Evolutionary conservation across 2,888 invertebrate genomes (phyloP).

Genomic region (Fabriciana adippe): DNA sequence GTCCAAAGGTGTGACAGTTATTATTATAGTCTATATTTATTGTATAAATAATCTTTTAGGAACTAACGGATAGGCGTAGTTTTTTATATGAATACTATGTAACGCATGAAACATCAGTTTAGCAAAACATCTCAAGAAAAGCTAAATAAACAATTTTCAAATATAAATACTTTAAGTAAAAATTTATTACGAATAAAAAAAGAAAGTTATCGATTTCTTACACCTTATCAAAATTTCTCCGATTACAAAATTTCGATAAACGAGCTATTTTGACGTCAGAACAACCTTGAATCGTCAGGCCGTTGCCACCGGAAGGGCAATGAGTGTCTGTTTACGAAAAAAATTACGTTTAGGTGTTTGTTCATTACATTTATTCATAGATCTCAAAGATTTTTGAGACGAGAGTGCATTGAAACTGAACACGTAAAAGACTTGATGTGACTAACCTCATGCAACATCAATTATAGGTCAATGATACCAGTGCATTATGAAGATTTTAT

Average conservation of each 20-base stretch:
- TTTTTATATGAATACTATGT: no score
- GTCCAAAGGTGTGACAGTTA: no score
- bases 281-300: constrained; percentile 49
- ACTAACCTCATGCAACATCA: constrained; percentile 26
- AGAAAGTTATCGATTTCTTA: constrained; percentile 26
- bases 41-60: no score
- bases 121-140: no score
- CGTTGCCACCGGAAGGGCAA: constrained; percentile 39
- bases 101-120: no score
- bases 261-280: constrained; percentile 41
- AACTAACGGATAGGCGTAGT: no score
- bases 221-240: constrained; percentile 27
- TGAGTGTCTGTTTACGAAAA: constrained; percentile 30
- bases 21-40: no score
- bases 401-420: constrained; percentile 29
- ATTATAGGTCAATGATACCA: constrained; percentile 14
- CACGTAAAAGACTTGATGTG: constrained; percentile 16
- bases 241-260: constrained; percentile 40
- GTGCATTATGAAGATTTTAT: neutral
- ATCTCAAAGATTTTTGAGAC: constrained; percentile 24
- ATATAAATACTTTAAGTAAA: neutral
- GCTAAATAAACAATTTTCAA: no score
- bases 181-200: neutral
- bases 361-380: constrained; percentile 28
- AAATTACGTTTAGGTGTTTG: constrained; percentile 29